phyloP scores from a whole-genome alignment of 2,888 invertebrate genomes.

The Cephalotes varians region DNA sequence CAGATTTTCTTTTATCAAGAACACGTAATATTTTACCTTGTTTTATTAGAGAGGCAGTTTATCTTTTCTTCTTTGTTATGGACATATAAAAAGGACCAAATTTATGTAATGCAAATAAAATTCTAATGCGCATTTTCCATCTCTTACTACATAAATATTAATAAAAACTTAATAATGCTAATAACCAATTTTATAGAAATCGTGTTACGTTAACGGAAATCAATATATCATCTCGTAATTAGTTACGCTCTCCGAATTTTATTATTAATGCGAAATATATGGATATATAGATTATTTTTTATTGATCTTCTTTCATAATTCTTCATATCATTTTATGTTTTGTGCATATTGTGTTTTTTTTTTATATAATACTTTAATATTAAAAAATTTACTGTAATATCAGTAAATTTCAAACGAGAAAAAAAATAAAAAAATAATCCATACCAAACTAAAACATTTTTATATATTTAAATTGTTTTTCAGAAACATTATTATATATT shows the following conservation, averaged over 20 bases:
- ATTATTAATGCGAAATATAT: not conserved
- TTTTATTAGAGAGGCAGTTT: not conserved
- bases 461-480: not conserved
- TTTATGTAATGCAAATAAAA: not conserved
- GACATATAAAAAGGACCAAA: not conserved
- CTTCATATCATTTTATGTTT: too few relatives aligned
- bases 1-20: not conserved
- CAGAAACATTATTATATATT: not conserved
- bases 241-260: not conserved
- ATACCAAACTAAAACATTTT: not conserved
- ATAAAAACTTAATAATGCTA: not conserved
- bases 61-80: not conserved
- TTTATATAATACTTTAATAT: too few relatives aligned
- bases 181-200: not conserved
- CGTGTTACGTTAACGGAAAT: not conserved
- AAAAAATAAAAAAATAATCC: too few relatives aligned
- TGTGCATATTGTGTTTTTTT: too few relatives aligned
- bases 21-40: conserved; percentile 2
- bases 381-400: too few relatives aligned
- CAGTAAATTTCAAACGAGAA: too few relatives aligned
- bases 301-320: too few relatives aligned
- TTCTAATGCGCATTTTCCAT: not conserved
- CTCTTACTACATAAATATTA: not conserved
- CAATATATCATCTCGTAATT: not conserved
- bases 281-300: not conserved